Evolutionary conservation across 2,888 invertebrate species (phyloP).

Genomic region (Lycocerus yunnanus): DNA sequence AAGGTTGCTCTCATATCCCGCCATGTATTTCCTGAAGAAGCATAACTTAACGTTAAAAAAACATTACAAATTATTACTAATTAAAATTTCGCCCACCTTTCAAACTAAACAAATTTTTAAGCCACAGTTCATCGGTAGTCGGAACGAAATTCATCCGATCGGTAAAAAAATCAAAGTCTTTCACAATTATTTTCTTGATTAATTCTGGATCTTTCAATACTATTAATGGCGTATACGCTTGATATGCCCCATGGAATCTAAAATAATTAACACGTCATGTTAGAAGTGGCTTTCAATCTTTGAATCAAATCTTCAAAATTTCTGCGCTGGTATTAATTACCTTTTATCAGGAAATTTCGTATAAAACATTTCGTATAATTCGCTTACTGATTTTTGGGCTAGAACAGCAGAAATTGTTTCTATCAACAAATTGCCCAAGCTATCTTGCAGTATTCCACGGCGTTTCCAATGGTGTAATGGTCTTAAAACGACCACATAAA

Average conservation of each 20-base stretch:
- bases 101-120: conserved; percentile 1
- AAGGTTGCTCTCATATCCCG: conserved; percentile 54
- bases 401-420: not conserved
- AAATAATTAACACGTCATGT: no score
- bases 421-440: not conserved
- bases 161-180: conserved; percentile 62
- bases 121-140: not conserved
- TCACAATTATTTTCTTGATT: conserved; percentile 60
- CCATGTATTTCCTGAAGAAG: conserved; percentile 36
- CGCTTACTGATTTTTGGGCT: not conserved
- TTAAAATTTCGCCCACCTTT: no score
- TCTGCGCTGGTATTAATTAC: not conserved
- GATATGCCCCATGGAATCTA: conserved; percentile 51
- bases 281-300: no score
- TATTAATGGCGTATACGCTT: conserved; percentile 53
- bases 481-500: not conserved
- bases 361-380: not conserved
- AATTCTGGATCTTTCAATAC: conserved; percentile 61
- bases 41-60: not conserved
- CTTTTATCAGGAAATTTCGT: not conserved
- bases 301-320: not conserved
- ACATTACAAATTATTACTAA: no score
- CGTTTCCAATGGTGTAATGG: not conserved
- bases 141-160: conserved; percentile 49
- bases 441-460: not conserved